Evolutionary conservation across 2,888 invertebrate species (phyloP).

Genomic region (Ectemnius cavifrons): DNA sequence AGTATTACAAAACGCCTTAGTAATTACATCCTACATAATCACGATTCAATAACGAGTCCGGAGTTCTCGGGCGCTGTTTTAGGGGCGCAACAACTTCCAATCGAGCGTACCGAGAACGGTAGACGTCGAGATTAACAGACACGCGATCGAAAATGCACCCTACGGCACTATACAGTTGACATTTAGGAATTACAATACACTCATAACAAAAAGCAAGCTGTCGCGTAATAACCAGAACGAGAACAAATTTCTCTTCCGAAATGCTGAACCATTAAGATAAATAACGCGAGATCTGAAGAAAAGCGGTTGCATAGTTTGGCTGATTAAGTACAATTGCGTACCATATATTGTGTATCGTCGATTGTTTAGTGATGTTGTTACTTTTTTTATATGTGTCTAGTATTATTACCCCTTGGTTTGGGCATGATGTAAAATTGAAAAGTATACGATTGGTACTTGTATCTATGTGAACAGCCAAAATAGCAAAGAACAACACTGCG

Average conservation of each 20-base stretch:
- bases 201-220: constrained; percentile 10
- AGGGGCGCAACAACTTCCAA: constrained; percentile 32
- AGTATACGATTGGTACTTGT: constrained; percentile 66
- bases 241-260: not conserved
- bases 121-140: not conserved
- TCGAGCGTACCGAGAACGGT: constrained; percentile 6
- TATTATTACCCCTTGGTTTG: constrained; percentile 73
- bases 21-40: constrained; percentile 38
- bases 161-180: constrained; percentile 10
- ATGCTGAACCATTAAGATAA: not conserved
- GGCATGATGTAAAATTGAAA: constrained; percentile 75
- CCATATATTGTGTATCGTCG: constrained; percentile 68
- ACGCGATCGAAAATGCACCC: not conserved
- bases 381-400: constrained; percentile 77
- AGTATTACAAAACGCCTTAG: constrained; percentile 44
- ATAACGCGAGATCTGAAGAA: constrained; percentile 28
- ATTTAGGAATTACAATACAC: constrained; percentile 30
- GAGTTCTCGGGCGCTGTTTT: constrained; percentile 45
- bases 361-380: constrained; percentile 72
- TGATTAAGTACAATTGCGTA: constrained; percentile 66
- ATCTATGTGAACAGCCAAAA: constrained; percentile 65
- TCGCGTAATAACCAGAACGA: not conserved
- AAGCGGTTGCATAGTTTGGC: constrained; percentile 65
- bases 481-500: constrained; percentile 47
- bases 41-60: constrained; percentile 25